Evolutionary conservation across 2,113 vertebrate species (phyloP).

Genomic region (Blennius ocellaris): DNA sequence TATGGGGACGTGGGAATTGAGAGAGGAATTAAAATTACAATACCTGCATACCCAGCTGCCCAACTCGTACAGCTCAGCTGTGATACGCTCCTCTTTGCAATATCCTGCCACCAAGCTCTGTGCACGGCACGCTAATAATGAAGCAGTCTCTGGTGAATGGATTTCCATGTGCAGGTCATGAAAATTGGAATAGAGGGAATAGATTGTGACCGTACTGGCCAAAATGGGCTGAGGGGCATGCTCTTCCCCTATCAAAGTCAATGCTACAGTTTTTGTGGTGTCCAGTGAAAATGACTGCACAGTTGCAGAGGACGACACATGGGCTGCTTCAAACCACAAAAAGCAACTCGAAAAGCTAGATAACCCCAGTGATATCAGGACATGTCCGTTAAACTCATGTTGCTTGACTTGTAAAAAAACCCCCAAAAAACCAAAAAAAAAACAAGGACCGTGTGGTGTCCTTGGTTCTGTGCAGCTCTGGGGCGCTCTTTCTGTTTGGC

Average conservation of each 20-base stretch:
- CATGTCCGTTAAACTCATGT: slow-evolving; percentile 49
- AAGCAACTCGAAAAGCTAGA: slow-evolving; percentile 52
- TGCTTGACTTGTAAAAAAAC: slow-evolving; percentile 18
- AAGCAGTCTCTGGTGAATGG: slow-evolving; percentile 68
- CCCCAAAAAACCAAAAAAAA: slow-evolving; percentile 21
- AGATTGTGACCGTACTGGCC: slow-evolving; percentile 55
- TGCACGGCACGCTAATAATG: slow-evolving; percentile 74
- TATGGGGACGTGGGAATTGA: slow-evolving; percentile 64
- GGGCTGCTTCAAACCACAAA: slow-evolving; percentile 50
- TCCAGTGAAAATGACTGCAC: slow-evolving; percentile 49
- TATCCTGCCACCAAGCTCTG: slow-evolving; percentile 78
- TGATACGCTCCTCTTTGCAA: slow-evolving; percentile 76
- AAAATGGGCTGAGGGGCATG: slow-evolving; percentile 60
- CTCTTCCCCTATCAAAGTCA: slow-evolving; percentile 61
- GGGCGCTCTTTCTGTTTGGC: slow-evolving; percentile 68
- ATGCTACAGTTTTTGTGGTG: slow-evolving; percentile 48
- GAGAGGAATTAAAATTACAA: slow-evolving; percentile 77
- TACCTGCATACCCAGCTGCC: slow-evolving; percentile 78
- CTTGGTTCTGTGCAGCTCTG: slow-evolving; percentile 68
- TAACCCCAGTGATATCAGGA: slow-evolving; percentile 54
- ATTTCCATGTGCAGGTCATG: slow-evolving; percentile 67
- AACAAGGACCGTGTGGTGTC: slow-evolving; percentile 66
- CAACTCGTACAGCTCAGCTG: slow-evolving; percentile 77
- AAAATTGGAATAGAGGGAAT: slow-evolving; percentile 75
- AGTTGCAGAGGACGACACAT: slow-evolving; percentile 50